Percentiles rank a stretch among this genome's conserved stretches.
Evolutionary conservation across 64 coral and sea anemone genomes (phyloP).

Genomic region (Orbicella faveolata): DNA sequence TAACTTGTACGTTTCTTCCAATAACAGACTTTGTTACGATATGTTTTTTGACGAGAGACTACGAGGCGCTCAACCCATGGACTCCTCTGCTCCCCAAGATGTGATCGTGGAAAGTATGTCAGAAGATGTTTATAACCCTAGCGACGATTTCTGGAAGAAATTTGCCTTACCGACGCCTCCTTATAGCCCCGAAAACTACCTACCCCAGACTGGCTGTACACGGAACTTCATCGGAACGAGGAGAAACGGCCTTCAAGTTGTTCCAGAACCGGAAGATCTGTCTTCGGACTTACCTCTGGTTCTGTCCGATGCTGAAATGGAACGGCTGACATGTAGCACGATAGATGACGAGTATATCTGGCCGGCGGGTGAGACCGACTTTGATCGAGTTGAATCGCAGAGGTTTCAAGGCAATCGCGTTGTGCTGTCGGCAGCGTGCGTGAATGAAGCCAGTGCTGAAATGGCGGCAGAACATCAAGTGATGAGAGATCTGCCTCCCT

Average conservation of each 20-base stretch:
- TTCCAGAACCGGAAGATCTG: conserved; percentile 85
- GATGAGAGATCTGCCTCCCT: conserved; percentile 26
- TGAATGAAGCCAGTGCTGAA: conserved; percentile 37
- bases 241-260: conserved; percentile 75
- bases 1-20: conserved; percentile 46
- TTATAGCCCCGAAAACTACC: conserved; percentile 82
- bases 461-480: conserved; percentile 37
- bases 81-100: conserved; percentile 28
- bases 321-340: conserved; percentile 69
- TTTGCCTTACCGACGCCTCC: conserved; percentile 80
- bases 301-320: conserved; percentile 91
- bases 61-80: conserved; percentile 24
- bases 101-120: conserved; percentile 43
- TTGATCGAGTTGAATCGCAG: conserved; percentile 63
- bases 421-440: conserved; percentile 22
- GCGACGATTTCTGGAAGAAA: conserved; percentile 84
- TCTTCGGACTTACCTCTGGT: conserved; percentile 85
- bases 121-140: conserved; percentile 72
- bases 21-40: conserved; percentile 77
- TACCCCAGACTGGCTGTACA: conserved; percentile 39
- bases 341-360: conserved; percentile 83
- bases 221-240: conserved; percentile 16
- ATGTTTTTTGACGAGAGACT: conserved; percentile 86
- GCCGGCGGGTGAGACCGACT: conserved; percentile 49
- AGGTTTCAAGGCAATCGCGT: conserved; percentile 50